These are phyloP conservation scores for Heliangelus exortis DNA, from an alignment of 2,797 vertebrate genomes.

Conservation along the genomic window DNA sequence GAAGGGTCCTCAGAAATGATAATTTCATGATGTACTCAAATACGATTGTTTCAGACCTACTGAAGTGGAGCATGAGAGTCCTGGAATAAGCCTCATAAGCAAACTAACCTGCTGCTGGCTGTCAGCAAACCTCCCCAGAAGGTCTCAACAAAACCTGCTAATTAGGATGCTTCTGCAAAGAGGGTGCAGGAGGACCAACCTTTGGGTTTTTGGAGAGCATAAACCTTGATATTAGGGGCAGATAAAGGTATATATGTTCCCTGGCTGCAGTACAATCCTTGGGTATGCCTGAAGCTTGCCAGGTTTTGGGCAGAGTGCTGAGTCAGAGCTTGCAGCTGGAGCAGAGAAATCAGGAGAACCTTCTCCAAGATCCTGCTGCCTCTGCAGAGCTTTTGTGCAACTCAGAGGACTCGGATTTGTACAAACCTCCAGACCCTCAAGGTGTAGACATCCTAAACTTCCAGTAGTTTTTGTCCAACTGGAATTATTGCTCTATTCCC, in stretches of 20 bases:
- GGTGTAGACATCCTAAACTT: neutral
- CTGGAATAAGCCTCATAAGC: neutral
- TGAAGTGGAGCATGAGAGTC: neutral
- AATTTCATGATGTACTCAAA: neutral
- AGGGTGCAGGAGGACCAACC: neutral
- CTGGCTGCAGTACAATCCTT: neutral
- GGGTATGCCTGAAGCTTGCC: neutral
- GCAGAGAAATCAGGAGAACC: neutral
- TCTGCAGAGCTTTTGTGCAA: neutral
- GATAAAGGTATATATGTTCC: neutral
- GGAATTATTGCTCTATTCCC: neutral
- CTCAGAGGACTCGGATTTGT: neutral
- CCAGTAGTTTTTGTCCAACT: rapidly evolving
- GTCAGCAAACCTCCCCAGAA: neutral
- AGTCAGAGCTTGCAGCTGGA: conserved; percentile 2
- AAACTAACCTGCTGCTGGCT: neutral
- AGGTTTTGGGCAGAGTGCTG: neutral
- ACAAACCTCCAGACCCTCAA: neutral
- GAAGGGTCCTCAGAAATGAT: neutral
- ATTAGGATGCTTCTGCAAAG: neutral
- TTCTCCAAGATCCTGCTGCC: neutral
- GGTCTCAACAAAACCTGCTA: neutral
- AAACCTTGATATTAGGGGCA: neutral
- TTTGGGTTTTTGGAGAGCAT: neutral
- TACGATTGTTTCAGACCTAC: neutral